phyloP scores from a whole-genome alignment of 1,140 invertebrate species.

The Macrobrachium rosenbergii region DNA sequence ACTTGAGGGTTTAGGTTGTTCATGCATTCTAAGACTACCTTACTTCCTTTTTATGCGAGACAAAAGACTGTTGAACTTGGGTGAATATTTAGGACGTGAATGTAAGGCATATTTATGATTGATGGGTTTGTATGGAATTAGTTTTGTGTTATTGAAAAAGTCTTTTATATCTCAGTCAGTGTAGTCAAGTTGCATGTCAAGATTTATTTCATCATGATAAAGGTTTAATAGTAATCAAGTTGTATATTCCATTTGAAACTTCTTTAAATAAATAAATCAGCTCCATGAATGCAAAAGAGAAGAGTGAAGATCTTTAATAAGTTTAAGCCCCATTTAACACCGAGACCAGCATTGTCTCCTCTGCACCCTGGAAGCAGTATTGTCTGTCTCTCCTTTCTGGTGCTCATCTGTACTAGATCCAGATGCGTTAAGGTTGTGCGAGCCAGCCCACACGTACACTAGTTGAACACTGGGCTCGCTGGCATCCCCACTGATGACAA shows the following conservation, averaged over 20 bases:
- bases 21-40: too few relatives aligned
- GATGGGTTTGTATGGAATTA: too few relatives aligned
- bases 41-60: too few relatives aligned
- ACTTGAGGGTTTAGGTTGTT: too few relatives aligned
- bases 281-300: slow-evolving; percentile 35
- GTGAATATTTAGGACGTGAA: too few relatives aligned
- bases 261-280: slow-evolving; percentile 2
- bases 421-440: slow-evolving; percentile 48
- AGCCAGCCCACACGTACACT: slow-evolving; percentile 43
- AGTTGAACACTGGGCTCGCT: slow-evolving; percentile 39
- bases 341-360: slow-evolving; percentile 19
- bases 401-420: slow-evolving; percentile 36
- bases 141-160: too few relatives aligned
- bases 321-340: slow-evolving; percentile 45
- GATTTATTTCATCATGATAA: too few relatives aligned
- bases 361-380: slow-evolving; percentile 46
- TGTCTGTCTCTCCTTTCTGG: slow-evolving; percentile 5
- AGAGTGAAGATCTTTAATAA: slow-evolving; percentile 43
- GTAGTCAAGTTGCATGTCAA: too few relatives aligned
- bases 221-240: neutral
- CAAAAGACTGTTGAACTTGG: too few relatives aligned
- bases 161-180: too few relatives aligned
- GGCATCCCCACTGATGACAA: slow-evolving; percentile 30
- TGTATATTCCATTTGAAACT: slow-evolving; percentile 31
- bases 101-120: too few relatives aligned